phyloP scores from a whole-genome alignment of 1,140 invertebrate species.

The Drosophila nikananu region DNA sequence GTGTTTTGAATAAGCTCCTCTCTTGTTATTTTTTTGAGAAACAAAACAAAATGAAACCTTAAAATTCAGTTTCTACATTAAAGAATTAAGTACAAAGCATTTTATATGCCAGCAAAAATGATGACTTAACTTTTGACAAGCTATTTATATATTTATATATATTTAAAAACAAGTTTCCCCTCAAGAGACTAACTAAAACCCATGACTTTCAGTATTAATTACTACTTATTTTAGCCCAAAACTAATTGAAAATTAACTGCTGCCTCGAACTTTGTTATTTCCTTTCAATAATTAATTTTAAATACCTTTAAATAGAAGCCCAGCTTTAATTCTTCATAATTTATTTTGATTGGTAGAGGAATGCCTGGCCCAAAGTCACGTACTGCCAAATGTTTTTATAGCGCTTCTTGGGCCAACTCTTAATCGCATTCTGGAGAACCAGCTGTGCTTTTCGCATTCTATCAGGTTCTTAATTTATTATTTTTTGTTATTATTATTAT shows the following conservation, averaged over 20 bases:
- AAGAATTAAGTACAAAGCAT: not conserved
- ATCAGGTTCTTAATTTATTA: too few relatives aligned
- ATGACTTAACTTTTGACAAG: not conserved
- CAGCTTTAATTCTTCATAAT: not conserved
- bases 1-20: too few relatives aligned
- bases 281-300: not conserved
- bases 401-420: not conserved
- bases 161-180: not conserved
- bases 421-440: not conserved
- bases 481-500: conserved; percentile 28
- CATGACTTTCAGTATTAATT: not conserved
- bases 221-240: not conserved
- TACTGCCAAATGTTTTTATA: conserved; percentile 16
- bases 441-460: conserved; percentile 34
- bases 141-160: not conserved
- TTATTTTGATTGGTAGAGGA: not conserved
- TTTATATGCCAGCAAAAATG: not conserved
- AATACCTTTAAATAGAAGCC: not conserved
- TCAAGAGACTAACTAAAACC: not conserved
- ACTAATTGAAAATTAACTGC: not conserved
- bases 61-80: not conserved
- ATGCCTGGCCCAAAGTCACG: conserved; percentile 7
- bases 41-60: not conserved
- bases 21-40: too few relatives aligned
- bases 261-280: not conserved